These are phyloP conservation scores for Marmota monax DNA, from an alignment of 2,113 vertebrate genomes.

Conservation along the genomic window DNA sequence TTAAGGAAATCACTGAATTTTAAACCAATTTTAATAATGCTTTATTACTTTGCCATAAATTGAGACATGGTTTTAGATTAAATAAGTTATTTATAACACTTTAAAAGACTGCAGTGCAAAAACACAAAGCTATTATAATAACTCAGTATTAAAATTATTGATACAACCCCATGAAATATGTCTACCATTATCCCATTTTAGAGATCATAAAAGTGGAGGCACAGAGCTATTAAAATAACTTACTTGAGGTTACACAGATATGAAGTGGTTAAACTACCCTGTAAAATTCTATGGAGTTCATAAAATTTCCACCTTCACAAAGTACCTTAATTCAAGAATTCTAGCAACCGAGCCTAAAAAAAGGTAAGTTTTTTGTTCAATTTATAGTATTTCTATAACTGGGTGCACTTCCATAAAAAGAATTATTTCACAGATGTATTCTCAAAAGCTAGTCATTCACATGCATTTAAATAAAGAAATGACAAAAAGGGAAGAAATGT, in stretches of 20 bases:
- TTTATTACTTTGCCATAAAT: slow-evolving; percentile 24
- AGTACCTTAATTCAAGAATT: not conserved
- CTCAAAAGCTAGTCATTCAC: not conserved
- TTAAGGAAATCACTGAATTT: not conserved
- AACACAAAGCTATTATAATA: slow-evolving; percentile 41
- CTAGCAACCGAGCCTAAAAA: not conserved
- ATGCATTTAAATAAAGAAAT: slow-evolving; percentile 22
- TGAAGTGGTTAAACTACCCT: not conserved
- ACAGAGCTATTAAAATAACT: slow-evolving; percentile 4
- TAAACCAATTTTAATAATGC: not conserved
- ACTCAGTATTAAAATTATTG: not conserved
- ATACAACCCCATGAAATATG: not conserved
- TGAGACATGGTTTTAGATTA: not conserved
- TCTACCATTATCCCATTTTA: not conserved
- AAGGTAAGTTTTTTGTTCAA: not conserved
- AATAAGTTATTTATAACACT: not conserved
- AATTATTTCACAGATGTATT: not conserved
- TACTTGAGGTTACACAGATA: not conserved
- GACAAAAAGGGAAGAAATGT: not conserved
- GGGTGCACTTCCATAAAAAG: not conserved
- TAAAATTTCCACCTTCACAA: slow-evolving; percentile 40
- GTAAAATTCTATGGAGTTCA: slow-evolving; percentile 16
- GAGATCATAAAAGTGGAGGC: slow-evolving; percentile 25
- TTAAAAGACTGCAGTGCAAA: not conserved
- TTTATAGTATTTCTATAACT: not conserved